Evolutionary conservation across 2,888 invertebrate genomes (phyloP), one percentile per base, ranked within the genome.

Genomic region (Leptopilina myrica): DNA sequence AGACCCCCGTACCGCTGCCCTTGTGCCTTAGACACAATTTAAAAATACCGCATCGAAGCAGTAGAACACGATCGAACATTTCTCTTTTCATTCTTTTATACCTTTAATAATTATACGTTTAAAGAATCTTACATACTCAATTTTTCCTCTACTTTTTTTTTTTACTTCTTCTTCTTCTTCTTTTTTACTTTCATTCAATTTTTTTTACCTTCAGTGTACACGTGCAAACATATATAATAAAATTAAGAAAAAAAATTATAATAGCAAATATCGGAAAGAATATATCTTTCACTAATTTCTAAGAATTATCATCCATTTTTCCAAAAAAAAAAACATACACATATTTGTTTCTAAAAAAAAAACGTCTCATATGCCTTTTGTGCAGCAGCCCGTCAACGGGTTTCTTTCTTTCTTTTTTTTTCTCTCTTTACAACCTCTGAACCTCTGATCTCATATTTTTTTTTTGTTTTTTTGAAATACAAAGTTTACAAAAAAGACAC

Each of bases 211-310:
- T 84, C 86, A 88, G 87, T 87, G 85, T 88, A 88, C 87, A 88
- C 88, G 88, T 89, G 87, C 86, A 86, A 87, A 87, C 86, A 85
- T 85, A 33, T 33, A 86, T 85, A 85, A 82, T 82, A 82, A 85
- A 84, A 85, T 84, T 81, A 85, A 83, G 83, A 85, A 85, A 82
- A 83, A 85, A 85, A 84, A 87, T 83, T 84, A 82, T 81, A 83
- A 82, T 81, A 81, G 73, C 73, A 73, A 49, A 73, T 73, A 82
- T 76, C 78, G 80, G 64, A 73, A 78, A 78, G 67, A 77, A 83
- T 20, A 26, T 62, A 62, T 82, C 78, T 76, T 83, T 83, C 78
- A 81, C 80, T 83, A 83, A 81, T 81, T 78, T 82, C 79, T 77
- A 77, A 78, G 78, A 83, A 86, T 85, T 81, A 82, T 81, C 81